Conservation (phyloP, 2,888 invertebrate species). For the Tribolium freemani region DNA sequence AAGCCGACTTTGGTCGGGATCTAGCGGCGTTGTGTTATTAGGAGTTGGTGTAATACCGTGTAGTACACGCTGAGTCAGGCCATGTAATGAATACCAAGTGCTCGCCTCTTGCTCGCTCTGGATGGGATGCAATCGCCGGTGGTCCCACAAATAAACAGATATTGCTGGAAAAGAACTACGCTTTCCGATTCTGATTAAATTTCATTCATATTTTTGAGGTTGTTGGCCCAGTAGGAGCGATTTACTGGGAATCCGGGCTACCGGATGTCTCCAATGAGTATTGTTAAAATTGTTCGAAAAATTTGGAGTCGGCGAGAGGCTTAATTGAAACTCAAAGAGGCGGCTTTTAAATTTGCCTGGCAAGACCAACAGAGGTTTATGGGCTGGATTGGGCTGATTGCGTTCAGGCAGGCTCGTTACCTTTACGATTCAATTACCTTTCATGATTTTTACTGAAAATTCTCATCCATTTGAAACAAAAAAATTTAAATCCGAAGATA, state of each 20-base stretch:
- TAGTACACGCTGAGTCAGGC: slow-evolving; percentile 54
- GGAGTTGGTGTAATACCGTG: slow-evolving; percentile 48
- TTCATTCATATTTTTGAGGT: slow-evolving; percentile 21
- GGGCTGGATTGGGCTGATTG: no score
- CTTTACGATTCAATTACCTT: no score
- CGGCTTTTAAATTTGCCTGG: no score
- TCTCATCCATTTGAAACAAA: no score
- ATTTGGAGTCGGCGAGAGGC: not conserved
- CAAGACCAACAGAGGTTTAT: no score
- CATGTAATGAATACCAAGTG: slow-evolving; percentile 54
- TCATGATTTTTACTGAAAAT: no score
- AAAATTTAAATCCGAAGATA: no score
- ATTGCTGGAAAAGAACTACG: not conserved
- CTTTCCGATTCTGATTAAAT: slow-evolving; percentile 6
- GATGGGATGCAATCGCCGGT: slow-evolving; percentile 26
- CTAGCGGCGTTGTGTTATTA: slow-evolving; percentile 42
- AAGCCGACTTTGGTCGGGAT: slow-evolving; percentile 33
- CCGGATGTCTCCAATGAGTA: not conserved
- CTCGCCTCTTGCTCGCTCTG: slow-evolving; percentile 20
- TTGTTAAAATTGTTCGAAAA: not conserved
- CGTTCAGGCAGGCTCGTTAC: no score
- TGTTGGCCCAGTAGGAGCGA: not conserved
- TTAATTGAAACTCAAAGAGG: not conserved
- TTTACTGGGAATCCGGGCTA: not conserved
- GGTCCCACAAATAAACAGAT: slow-evolving; percentile 36